Evolutionary conservation across 2,888 invertebrate genomes (phyloP), one percentile per base, ranked within the genome.

Genomic region (Nebria brevicollis): DNA sequence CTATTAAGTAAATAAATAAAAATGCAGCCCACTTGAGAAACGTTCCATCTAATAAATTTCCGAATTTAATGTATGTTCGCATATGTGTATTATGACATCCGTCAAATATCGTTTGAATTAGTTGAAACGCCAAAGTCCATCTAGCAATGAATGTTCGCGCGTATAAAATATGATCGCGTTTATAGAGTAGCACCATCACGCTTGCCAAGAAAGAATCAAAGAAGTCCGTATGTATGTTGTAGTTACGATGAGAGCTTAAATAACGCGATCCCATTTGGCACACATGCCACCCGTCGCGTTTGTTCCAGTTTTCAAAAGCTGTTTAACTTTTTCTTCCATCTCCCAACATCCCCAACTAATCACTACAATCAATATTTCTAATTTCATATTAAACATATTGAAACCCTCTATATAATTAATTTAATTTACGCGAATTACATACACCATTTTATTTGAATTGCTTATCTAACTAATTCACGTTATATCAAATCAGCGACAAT

Each of bases 111-210:
- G 68, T 68, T 26, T 20, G 26, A 68, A 41, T 73, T 41, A 73
- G 42, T 26, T 25, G 70, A 73, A 73, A 73, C 20, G 42, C 73
- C 73, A 73, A 73, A 73, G 73, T 73, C 73, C 73, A 73, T 73
- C 73, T 42, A 68, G 68, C 26, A 20, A 68, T 68, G 54, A 54
- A 54, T 54, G 54, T 54, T 54, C 34, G 70, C 20, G 26, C 70
- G 26, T 25, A 70, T 70, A 70, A 70, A 70, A 70, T 70, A 70
- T 70, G 15, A 7, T 7, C 70, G 70, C 70, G 11, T 26, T 70
- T 54, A 54, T 54, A 54, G 54, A 54, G 54, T 54, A 54, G 70
- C 70, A 25, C 25, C 34, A 70, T 25, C 26, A 20, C 70, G 34
- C 10, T 34, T 70, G 70, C 70, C 70, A 70, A 70, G 70, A 70